Base-by-base conservation (phyloP, 2,113 vertebrate genomes). In the Polypterus senegalus region DNA sequence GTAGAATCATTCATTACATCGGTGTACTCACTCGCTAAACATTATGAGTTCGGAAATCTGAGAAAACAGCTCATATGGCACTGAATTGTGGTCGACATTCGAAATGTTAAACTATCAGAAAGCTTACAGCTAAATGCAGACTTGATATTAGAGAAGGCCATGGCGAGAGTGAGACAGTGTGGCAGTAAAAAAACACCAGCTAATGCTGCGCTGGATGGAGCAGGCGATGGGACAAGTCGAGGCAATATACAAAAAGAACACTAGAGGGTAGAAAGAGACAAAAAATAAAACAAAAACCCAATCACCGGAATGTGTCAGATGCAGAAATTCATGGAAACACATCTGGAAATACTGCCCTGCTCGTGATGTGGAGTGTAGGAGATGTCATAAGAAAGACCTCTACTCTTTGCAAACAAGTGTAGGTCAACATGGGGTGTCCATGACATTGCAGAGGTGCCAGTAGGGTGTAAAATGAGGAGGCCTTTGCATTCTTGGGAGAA, bases 171-270 rank as follows among this genome's bases (percentile, higher is more conserved):
- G 7, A 54, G 27, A 44, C 59, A 65, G 60, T 5, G 49, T 51
- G 44, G 49, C 44, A 46, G 57, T 65, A 43, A 69, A 65, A 55
- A 65, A 62, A 10, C 63, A 69, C 54, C 67, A 65, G 57, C 51
- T 57, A 51, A 54, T 60, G 47, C 9, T 65, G 8, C 4, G 43
- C 1, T 46, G 63, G 27, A 27, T 27, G 27, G 27, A 27, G 27
- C 27, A 27, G 27, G 27, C 27, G 27, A 27, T 27, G 27, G 27
- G 27, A 27, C 27, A 27, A 27, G 27, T 27, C 27, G 27, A 27
- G 27, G 27, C 27, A 27, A 27, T 27, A 27, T 27, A 27, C 27
- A 27, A 27, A 27, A 27, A 27, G 27, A 27, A 27, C 27, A 2
- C 27, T 27, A 27, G 27, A 27, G 27, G 27, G 27, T 2, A 27